Conservation (phyloP, 1,140 invertebrate species). For the Homalodisca vitripennis region DNA sequence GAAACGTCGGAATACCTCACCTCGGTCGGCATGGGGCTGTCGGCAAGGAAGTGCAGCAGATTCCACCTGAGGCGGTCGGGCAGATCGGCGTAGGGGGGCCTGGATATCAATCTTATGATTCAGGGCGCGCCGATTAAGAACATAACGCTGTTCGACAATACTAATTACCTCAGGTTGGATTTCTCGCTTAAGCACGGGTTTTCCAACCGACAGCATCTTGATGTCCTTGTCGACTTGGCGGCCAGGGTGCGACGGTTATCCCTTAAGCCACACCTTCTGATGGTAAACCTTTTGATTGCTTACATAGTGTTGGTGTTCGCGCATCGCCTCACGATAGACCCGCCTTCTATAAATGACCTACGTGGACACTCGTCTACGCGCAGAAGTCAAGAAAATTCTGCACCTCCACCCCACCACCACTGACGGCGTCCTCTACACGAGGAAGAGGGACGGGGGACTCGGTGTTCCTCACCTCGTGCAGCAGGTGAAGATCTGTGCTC, state of each 20-base stretch:
- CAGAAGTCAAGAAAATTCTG: too few species aligned
- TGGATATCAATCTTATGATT: neutral
- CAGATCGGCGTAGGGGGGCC: neutral
- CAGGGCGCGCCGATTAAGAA: neutral
- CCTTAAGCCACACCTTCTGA: slow-evolving; percentile 28
- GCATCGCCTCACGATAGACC: neutral
- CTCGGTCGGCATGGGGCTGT: neutral
- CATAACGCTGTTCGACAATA: neutral
- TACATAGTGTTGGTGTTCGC: neutral
- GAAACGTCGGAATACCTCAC: neutral
- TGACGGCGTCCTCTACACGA: too few species aligned
- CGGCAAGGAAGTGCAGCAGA: neutral
- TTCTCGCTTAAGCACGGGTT: too few species aligned
- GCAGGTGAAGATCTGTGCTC: slow-evolving; percentile 3
- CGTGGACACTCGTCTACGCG: neutral
- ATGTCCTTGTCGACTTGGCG: neutral
- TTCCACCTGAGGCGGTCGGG: too few species aligned
- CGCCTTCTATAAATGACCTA: neutral
- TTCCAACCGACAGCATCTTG: neutral
- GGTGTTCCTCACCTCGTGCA: neutral
- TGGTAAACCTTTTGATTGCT: neutral
- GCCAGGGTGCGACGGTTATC: slow-evolving; percentile 1
- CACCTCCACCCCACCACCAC: too few species aligned
- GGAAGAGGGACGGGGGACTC: neutral
- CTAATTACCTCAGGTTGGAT: too few species aligned